A percentile compares a stretch with the other conserved stretches of the same genome.
phyloP scores from a whole-genome alignment of 2,113 vertebrate genomes.

The Sinosuthora webbiana region DNA sequence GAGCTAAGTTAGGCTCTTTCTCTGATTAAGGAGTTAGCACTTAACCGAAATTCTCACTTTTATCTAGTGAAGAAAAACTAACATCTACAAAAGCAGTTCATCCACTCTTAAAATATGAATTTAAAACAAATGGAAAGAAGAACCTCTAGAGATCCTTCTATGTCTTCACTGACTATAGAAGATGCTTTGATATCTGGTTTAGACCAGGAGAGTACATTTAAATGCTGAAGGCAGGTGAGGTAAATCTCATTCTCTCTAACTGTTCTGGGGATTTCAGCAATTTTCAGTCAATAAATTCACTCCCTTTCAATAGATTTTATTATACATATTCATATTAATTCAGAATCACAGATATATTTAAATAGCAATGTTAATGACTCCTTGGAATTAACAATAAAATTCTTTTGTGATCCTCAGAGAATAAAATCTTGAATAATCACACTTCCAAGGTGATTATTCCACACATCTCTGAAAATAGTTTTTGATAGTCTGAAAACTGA shows the following conservation, averaged over 20 bases:
- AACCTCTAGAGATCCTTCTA: not conserved
- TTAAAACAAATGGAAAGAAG: not conserved
- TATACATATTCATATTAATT: constrained; percentile 5
- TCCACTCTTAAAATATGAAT: not conserved
- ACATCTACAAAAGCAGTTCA: not conserved
- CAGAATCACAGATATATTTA: not conserved
- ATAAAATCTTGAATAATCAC: constrained; percentile 10
- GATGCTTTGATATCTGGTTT: not conserved
- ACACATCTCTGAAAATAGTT: not conserved
- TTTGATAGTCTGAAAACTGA: constrained; percentile 9
- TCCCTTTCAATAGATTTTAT: constrained; percentile 22
- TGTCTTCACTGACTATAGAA: not conserved
- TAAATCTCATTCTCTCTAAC: constrained; percentile 14
- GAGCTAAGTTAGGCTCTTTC: not conserved
- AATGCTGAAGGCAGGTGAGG: not conserved
- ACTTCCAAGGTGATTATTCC: not conserved
- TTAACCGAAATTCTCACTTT: not conserved
- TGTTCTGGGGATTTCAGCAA: not conserved
- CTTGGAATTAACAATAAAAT: constrained; percentile 32
- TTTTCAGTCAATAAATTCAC: constrained; percentile 18
- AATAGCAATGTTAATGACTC: constrained; percentile 18
- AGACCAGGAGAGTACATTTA: not conserved
- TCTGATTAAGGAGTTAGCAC: not conserved
- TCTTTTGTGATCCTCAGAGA: constrained; percentile 8
- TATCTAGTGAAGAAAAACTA: not conserved